These are phyloP conservation scores for Akabosia matsudoensis DNA, from an alignment of 1,140 invertebrate genomes.

Conservation along the genomic window DNA sequence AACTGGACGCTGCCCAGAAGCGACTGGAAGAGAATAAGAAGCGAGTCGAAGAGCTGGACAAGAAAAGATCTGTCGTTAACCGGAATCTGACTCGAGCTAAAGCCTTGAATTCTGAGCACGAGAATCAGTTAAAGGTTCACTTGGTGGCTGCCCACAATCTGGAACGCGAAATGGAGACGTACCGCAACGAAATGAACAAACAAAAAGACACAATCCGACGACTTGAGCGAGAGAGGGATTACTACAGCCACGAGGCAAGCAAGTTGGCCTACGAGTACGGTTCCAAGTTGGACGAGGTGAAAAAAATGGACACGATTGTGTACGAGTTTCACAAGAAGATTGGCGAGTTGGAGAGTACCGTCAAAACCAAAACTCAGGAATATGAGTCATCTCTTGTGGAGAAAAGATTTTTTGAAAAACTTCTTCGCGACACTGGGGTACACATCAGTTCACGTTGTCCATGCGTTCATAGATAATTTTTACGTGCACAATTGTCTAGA, in stretches of 20 bases:
- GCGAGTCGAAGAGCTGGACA: slow-evolving; percentile 36
- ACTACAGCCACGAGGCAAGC: slow-evolving; percentile 38
- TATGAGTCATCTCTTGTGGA: slow-evolving; percentile 35
- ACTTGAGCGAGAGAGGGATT: slow-evolving; percentile 40
- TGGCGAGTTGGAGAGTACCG: slow-evolving; percentile 26
- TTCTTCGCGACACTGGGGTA: slow-evolving; percentile 33
- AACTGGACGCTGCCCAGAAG: slow-evolving; percentile 34
- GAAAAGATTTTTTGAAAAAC: slow-evolving; percentile 28
- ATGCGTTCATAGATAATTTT: background rate
- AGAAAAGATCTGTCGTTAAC: slow-evolving; percentile 33
- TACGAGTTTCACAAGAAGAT: slow-evolving; percentile 35
- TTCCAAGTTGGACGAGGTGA: slow-evolving; percentile 29
- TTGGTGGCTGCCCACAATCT: slow-evolving; percentile 31
- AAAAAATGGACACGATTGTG: slow-evolving; percentile 33
- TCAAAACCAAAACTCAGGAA: slow-evolving; percentile 30
- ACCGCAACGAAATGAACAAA: slow-evolving; percentile 23
- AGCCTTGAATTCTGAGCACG: slow-evolving; percentile 25
- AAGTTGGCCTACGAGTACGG: slow-evolving; percentile 36
- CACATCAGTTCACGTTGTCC: background rate
- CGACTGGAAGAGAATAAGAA: slow-evolving; percentile 32
- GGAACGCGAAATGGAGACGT: slow-evolving; percentile 28
- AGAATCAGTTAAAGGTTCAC: slow-evolving; percentile 31
- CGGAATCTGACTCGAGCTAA: slow-evolving; percentile 30
- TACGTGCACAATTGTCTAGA: background rate
- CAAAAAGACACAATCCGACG: slow-evolving; percentile 26